phyloP scores from a whole-genome alignment of 2,888 invertebrate genomes.

The Heliconius aoede region DNA sequence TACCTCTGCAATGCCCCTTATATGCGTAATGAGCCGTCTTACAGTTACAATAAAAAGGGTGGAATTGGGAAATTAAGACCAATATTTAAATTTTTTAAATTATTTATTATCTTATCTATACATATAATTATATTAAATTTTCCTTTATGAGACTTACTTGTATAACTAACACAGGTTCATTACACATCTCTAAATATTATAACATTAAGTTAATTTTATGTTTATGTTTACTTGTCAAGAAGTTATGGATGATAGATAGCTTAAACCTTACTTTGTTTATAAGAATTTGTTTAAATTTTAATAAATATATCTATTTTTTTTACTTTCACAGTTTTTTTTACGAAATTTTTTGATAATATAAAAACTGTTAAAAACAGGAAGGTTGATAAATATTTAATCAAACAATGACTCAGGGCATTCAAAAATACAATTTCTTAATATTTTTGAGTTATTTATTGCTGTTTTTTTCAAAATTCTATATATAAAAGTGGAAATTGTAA shows the following conservation, averaged over 20 bases:
- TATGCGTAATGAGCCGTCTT: background rate
- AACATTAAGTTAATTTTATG: background rate
- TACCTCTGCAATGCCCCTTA: no score
- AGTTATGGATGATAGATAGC: slow-evolving; percentile 1
- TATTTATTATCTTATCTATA: slow-evolving; percentile 18
- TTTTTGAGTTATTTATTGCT: background rate
- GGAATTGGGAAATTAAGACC: background rate
- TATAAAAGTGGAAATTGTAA: slow-evolving; percentile 27
- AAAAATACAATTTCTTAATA: background rate
- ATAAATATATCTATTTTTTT: background rate
- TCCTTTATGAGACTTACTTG: slow-evolving; percentile 3
- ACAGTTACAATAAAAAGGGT: background rate
- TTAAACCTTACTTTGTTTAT: background rate
- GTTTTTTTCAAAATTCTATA: slow-evolving; percentile 1
- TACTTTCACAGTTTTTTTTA: background rate
- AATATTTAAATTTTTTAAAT: background rate
- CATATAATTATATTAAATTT: background rate
- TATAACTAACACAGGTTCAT: slow-evolving; percentile 15
- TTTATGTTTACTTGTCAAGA: slow-evolving; percentile 4
- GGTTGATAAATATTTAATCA: background rate
- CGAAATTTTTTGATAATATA: background rate
- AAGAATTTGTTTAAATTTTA: background rate
- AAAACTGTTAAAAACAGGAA: background rate
- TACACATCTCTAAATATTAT: slow-evolving; percentile 4
- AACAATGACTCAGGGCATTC: background rate